These are phyloP conservation scores for Zaprionus gabonicus DNA, from an alignment of 1,140 invertebrate species.

Conservation along the genomic window DNA sequence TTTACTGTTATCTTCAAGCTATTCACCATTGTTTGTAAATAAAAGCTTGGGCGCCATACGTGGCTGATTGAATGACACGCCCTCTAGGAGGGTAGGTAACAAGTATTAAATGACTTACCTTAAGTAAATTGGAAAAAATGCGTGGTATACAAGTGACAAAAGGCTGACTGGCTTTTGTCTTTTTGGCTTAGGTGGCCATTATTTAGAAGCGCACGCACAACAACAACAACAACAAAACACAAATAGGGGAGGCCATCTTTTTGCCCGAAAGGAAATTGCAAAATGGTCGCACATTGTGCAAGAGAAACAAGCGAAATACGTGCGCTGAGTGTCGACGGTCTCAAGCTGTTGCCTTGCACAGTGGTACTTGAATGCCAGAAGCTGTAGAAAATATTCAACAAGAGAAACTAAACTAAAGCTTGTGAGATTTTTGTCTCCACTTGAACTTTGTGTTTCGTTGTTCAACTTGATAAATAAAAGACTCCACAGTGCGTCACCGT, in stretches of 20 bases:
- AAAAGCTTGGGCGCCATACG: neutral
- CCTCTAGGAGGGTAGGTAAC: conserved; percentile 33
- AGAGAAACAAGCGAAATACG: conserved; percentile 61
- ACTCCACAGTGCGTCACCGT: conserved; percentile 23
- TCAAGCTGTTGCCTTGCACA: conserved; percentile 11
- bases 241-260: conserved; percentile 18
- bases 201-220: conserved; percentile 68
- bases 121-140: conserved; percentile 50
- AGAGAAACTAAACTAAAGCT: neutral
- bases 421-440: neutral
- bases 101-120: conserved; percentile 18
- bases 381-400: neutral
- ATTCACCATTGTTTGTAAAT: conserved; percentile 6
- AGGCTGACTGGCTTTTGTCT: conserved; percentile 42
- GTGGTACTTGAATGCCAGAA: conserved; percentile 6
- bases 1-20: neutral
- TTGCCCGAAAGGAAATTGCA: conserved; percentile 35
- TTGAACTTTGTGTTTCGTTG: neutral
- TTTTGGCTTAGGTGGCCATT: conserved; percentile 54
- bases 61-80: conserved; percentile 56
- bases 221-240: conserved; percentile 55
- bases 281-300: conserved; percentile 49
- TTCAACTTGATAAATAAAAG: neutral
- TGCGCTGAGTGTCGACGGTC: conserved; percentile 35
- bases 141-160: conserved; percentile 47